Percentiles rank a stretch among this genome's conserved stretches.
phyloP scores from a whole-genome alignment of 2,113 vertebrate species.

The Pelvicachromis taeniatus region DNA sequence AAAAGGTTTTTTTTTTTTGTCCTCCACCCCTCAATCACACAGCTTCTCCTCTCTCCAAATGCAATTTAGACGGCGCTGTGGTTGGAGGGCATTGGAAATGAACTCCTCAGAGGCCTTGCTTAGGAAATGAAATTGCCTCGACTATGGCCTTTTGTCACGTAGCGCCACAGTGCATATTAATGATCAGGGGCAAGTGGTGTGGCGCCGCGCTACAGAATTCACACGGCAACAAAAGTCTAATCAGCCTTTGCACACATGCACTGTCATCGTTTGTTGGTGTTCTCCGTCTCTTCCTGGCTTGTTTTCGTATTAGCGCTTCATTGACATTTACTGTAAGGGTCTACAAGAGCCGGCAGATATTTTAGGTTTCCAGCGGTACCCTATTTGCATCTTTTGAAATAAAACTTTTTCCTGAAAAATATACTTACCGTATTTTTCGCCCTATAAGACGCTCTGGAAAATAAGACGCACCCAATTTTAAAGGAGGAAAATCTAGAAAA shows the following conservation, averaged over 20 bases:
- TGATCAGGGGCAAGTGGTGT: slow-evolving; percentile 27
- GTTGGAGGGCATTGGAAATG: slow-evolving; percentile 66
- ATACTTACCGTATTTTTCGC: too few species aligned
- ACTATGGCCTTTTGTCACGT: slow-evolving; percentile 50
- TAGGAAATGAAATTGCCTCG: slow-evolving; percentile 65
- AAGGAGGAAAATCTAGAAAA: too few species aligned
- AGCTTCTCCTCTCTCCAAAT: slow-evolving; percentile 16
- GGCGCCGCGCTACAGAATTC: neutral
- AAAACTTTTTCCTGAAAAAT: neutral
- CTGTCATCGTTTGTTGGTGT: neutral
- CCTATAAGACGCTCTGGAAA: too few species aligned
- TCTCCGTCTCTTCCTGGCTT: neutral
- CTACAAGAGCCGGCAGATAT: neutral
- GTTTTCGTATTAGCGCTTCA: neutral
- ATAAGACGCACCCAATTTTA: too few species aligned
- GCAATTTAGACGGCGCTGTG: slow-evolving; percentile 47
- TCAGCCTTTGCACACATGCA: neutral
- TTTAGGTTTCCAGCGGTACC: neutral
- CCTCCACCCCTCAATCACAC: neutral
- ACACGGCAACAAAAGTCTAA: neutral
- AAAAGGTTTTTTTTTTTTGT: neutral
- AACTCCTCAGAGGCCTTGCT: slow-evolving; percentile 61
- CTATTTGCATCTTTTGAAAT: neutral
- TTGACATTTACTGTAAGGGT: neutral
- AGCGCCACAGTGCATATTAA: slow-evolving; percentile 58